Evolutionary conservation across 2,888 invertebrate genomes (phyloP).

Genomic region (Leucoma salicis): DNA sequence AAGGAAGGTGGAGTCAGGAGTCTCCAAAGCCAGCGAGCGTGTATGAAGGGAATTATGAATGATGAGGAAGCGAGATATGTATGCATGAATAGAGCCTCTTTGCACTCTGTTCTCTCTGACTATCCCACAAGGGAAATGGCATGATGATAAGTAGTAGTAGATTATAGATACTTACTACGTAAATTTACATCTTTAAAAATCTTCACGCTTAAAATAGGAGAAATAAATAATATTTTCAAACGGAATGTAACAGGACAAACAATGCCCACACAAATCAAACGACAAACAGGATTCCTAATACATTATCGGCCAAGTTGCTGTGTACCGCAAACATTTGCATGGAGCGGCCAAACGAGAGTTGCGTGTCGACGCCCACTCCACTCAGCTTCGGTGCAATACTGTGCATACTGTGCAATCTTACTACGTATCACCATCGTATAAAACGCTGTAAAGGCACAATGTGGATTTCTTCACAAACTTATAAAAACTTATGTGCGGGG

Average conservation of each 20-base stretch:
- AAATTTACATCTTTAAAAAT: too few species aligned
- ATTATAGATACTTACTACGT: too few species aligned
- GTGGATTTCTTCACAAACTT: slow-evolving; percentile 59
- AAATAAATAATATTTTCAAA: slow-evolving; percentile 21
- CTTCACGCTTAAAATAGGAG: not conserved
- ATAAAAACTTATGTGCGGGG: slow-evolving; percentile 54
- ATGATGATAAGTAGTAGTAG: too few species aligned
- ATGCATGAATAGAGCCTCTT: too few species aligned
- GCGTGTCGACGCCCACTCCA: slow-evolving; percentile 74
- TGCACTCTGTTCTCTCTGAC: too few species aligned
- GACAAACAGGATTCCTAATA: slow-evolving; percentile 72
- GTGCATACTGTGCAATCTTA: slow-evolving; percentile 52
- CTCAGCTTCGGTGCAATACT: slow-evolving; percentile 54
- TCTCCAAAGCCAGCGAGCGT: too few species aligned
- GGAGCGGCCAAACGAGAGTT: slow-evolving; percentile 57
- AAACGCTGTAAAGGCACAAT: slow-evolving; percentile 65
- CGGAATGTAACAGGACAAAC: slow-evolving; percentile 41
- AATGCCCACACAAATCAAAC: slow-evolving; percentile 77
- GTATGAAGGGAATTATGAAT: too few species aligned
- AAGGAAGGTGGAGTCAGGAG: too few species aligned
- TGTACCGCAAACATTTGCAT: slow-evolving; percentile 71
- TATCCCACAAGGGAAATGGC: too few species aligned
- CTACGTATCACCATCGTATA: slow-evolving; percentile 74
- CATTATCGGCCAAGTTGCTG: slow-evolving; percentile 59
- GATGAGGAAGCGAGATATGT: too few species aligned